Conservation (phyloP, 2,113 vertebrate genomes). For the Apodemus speciosus region DNA sequence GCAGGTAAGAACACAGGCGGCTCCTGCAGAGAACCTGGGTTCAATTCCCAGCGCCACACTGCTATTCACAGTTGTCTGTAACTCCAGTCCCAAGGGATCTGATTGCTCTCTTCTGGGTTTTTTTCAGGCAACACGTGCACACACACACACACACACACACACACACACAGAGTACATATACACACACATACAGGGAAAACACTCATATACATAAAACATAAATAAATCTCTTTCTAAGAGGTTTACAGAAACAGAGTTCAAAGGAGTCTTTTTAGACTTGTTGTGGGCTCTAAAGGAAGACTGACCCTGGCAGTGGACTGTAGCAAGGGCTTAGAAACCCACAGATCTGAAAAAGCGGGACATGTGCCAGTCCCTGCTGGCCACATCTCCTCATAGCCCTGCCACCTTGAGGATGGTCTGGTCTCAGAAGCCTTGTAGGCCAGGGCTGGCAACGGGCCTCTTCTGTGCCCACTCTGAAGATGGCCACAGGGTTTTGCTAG, state of each 20-base stretch:
- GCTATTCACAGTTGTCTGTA: background rate
- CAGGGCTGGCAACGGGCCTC: background rate
- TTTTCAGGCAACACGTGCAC: background rate
- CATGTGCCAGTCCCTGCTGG: rapidly evolving
- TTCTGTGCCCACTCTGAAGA: background rate
- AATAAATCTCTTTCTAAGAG: background rate
- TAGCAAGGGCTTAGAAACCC: background rate
- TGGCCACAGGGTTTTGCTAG: background rate
- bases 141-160: too few relatives aligned
- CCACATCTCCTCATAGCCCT: background rate
- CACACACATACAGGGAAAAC: background rate
- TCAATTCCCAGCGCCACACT: background rate
- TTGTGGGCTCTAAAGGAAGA: background rate
- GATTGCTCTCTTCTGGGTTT: background rate
- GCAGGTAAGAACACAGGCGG: background rate
- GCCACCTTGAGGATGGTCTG: background rate
- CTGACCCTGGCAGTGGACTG: background rate
- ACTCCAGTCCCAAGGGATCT: background rate
- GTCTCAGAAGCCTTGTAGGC: background rate
- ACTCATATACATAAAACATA: background rate
- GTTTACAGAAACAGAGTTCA: background rate
- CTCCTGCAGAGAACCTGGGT: background rate
- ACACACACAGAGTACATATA: too few relatives aligned
- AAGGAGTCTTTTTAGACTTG: background rate
- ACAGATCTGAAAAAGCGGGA: background rate